Percentiles rank a stretch among this genome's conserved stretches.
Conservation (phyloP, 2,888 invertebrate species). For the Euclidia mi region DNA sequence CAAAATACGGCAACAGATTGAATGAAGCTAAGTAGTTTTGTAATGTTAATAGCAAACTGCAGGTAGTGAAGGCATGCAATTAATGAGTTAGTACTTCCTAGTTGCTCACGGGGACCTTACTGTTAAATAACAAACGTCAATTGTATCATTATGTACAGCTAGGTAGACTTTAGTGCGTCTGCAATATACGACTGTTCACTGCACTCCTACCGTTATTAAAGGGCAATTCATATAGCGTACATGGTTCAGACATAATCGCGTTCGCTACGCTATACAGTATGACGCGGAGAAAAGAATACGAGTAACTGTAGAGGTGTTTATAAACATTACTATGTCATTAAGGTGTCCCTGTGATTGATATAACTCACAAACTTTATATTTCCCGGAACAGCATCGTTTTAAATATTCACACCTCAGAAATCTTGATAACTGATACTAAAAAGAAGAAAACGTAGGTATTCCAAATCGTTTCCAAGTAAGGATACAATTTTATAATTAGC, state of each 20-base stretch:
- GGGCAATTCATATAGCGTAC: constrained; percentile 83
- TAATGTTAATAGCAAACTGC: neutral
- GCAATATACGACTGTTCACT: constrained; percentile 85
- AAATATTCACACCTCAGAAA: constrained; percentile 79
- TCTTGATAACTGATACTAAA: constrained; percentile 74
- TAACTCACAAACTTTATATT: constrained; percentile 60
- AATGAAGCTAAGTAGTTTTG: neutral
- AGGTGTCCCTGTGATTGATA: constrained; percentile 52
- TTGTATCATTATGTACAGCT: constrained; percentile 88
- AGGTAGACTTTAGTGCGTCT: constrained; percentile 78
- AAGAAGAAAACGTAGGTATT: constrained; percentile 63
- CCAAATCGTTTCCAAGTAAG: constrained; percentile 75
- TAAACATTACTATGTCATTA: constrained; percentile 59
- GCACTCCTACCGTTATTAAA: constrained; percentile 84
- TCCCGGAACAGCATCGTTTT: constrained; percentile 68
- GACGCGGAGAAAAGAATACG: constrained; percentile 67
- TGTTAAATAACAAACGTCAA: constrained; percentile 74
- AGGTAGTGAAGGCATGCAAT: neutral
- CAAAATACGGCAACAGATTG: no score
- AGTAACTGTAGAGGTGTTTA: constrained; percentile 65
- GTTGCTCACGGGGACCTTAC: constrained; percentile 43
- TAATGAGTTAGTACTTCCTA: constrained; percentile 19
- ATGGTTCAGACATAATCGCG: constrained; percentile 82
- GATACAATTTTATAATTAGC: constrained; percentile 59
- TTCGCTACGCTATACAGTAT: constrained; percentile 70